Percentiles rank a stretch among this genome's conserved stretches.
Conservation (phyloP, 2,797 vertebrate genomes). For the Pseudochirops corinnae region DNA sequence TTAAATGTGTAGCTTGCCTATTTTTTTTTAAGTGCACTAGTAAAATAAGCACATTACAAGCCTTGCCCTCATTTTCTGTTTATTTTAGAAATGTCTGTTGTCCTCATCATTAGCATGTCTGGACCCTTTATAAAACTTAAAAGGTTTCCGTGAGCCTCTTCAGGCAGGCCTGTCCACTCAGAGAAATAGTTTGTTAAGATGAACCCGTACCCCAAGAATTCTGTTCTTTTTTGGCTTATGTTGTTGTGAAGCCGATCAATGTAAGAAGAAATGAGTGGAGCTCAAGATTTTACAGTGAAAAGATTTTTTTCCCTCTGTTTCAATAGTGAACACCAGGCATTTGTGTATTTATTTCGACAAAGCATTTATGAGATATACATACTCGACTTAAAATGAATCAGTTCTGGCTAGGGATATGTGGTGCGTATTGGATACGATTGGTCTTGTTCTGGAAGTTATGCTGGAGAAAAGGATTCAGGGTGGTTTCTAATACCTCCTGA, state of each 20-base stretch:
- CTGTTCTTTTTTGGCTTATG: not conserved
- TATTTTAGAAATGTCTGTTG: slow-evolving; percentile 78
- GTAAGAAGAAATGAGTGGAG: slow-evolving; percentile 1
- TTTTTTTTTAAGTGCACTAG: slow-evolving; percentile 69
- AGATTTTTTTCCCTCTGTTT: not conserved
- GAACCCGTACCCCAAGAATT: not conserved
- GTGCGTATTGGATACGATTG: not conserved
- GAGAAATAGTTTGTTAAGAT: slow-evolving; percentile 4
- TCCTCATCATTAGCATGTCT: slow-evolving; percentile 74
- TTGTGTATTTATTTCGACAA: not conserved
- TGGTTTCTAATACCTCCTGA: not conserved
- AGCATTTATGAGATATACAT: not conserved
- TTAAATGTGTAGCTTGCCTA: slow-evolving; percentile 72
- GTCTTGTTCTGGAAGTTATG: not conserved
- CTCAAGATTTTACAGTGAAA: slow-evolving; percentile 50
- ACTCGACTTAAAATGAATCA: not conserved
- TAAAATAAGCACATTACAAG: slow-evolving; percentile 70
- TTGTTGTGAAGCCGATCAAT: not conserved
- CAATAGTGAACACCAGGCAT: not conserved
- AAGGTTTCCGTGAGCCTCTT: slow-evolving; percentile 50
- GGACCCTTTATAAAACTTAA: slow-evolving; percentile 66
- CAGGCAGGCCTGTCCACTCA: slow-evolving; percentile 26
- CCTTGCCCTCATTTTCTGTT: slow-evolving; percentile 74
- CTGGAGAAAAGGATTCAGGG: not conserved
- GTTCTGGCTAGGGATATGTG: not conserved